Conservation (phyloP, 2,888 invertebrate species). For the Micoletzkya japonica region DNA sequence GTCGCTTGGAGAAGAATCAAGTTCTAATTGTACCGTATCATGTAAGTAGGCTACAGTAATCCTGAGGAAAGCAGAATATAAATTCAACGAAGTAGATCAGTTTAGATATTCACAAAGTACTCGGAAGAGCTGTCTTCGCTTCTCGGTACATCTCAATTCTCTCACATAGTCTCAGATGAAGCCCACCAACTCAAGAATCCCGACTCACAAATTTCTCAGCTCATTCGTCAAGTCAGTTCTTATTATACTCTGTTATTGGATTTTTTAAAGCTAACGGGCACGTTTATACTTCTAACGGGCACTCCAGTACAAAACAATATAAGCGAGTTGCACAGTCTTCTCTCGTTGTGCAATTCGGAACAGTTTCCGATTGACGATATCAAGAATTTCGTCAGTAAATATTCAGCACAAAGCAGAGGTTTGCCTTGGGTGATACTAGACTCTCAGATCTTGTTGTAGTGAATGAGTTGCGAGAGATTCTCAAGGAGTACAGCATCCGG, state of each 20-base stretch:
- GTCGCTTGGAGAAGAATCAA: constrained; percentile 1
- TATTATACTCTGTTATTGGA: not conserved
- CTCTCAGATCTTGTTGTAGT: no score
- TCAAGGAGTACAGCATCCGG: constrained; percentile 65
- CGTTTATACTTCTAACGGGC: constrained; percentile 65
- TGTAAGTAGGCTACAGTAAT: no score
- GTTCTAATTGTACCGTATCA: constrained; percentile 31
- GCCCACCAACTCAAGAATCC: constrained; percentile 32
- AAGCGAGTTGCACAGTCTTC: constrained; percentile 65
- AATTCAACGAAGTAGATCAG: not conserved
- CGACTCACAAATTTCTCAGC: constrained; percentile 23
- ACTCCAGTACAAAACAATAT: constrained; percentile 68
- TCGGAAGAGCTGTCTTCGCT: constrained; percentile 7
- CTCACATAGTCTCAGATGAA: constrained; percentile 30
- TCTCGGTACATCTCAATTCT: constrained; percentile 16
- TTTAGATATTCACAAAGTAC: constrained; percentile 15
- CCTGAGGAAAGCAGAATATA: not conserved
- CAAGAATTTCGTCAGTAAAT: constrained; percentile 45
- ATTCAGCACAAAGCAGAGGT: not conserved
- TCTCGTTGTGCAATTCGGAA: constrained; percentile 63
- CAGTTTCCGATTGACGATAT: constrained; percentile 60
- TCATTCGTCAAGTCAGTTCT: constrained; percentile 2
- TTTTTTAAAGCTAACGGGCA: not conserved
- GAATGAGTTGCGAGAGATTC: constrained; percentile 59
- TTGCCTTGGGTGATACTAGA: no score